Evolutionary conservation across 2,888 invertebrate genomes (phyloP).

Genomic region (Quadriops clusia): DNA sequence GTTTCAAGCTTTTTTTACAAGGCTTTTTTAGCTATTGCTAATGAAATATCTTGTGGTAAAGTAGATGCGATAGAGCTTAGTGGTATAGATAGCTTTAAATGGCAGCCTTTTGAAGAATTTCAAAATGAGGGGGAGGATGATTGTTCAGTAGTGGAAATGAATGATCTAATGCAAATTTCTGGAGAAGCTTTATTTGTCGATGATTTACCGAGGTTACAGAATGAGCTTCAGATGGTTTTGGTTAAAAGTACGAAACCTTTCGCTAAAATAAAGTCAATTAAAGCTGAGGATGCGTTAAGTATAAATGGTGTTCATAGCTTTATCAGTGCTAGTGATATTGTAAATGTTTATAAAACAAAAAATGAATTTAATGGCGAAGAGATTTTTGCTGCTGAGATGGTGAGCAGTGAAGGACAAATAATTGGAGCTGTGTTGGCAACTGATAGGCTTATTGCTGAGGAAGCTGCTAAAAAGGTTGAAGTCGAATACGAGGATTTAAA

Average conservation of each 20-base stretch:
- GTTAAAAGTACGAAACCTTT: constrained; percentile 73
- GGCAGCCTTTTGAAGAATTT: constrained; percentile 59
- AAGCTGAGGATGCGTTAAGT: constrained; percentile 60
- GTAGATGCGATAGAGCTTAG: constrained; percentile 41
- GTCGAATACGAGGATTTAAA: constrained; percentile 70
- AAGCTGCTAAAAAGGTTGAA: constrained; percentile 69
- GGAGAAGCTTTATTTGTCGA: constrained; percentile 89
- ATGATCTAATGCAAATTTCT: constrained; percentile 79
- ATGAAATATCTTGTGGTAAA: constrained; percentile 51
- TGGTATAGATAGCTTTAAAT: constrained; percentile 48
- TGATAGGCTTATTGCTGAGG: constrained; percentile 67
- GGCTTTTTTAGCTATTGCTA: constrained; percentile 50
- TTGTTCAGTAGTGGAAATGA: constrained; percentile 64
- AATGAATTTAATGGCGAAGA: constrained; percentile 67
- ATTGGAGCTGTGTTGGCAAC: constrained; percentile 72
- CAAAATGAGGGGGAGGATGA: constrained; percentile 43
- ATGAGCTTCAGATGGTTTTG: constrained; percentile 69
- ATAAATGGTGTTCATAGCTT: constrained; percentile 74
- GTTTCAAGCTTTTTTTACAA: constrained; percentile 63
- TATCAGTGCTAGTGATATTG: constrained; percentile 64
- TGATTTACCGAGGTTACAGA: constrained; percentile 66
- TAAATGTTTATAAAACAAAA: no score
- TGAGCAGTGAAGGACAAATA: constrained; percentile 68
- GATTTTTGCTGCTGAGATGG: constrained; percentile 69
- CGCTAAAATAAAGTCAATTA: constrained; percentile 65